Evolutionary conservation across 1,140 invertebrate species (phyloP), one percentile per base, ranked within the genome.

Genomic region (Portunus trituberculatus): DNA sequence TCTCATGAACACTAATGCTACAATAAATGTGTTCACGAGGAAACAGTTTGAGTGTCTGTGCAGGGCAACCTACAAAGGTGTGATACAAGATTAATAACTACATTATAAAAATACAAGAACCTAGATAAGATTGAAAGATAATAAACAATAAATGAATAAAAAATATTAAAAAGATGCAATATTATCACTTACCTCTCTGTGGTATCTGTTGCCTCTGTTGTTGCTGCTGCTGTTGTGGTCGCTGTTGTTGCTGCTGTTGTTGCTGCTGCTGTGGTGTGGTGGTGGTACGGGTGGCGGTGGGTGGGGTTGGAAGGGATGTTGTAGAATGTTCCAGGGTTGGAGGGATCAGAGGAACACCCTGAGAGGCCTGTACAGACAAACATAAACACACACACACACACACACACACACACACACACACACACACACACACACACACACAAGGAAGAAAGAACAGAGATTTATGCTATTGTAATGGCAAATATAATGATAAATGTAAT

Each of bases 221-320:
- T 59, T 59, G 52, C 20, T 59, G 52, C 59, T 92, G 91, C 76
- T 92, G 52, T 82, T 67, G 48, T 10, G 39, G 92, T 32, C 84
- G 92, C 29, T 93, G 92, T 28, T 32, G 92, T 25, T 82, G 92
- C 29, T 31, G 67, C 46, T 82, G 92, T 84, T n/a, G 67, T 20
- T 0, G 67, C 39, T 83, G 92, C 16, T 67, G 67, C 3, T 29
- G 67, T 45, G 92, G 28, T 0, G 92, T 29, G 0, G 92, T 32
- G 8, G 92, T 39, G 25, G 31, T 93, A 20, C 14, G 32, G n/a
- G 46, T 76, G 91, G 59, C 1, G n/a, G 45, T 4, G 28, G 90
- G 29, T 91, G 86, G 25, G 39, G 89, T 16, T 46, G 89, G 45
- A n/a, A n/a, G 28, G 46, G 67, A 76, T 20, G 67, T 8, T n/a